These are phyloP conservation scores for Elephantulus edwardii DNA, from an alignment of 2,113 vertebrate species.

Conservation along the genomic window DNA sequence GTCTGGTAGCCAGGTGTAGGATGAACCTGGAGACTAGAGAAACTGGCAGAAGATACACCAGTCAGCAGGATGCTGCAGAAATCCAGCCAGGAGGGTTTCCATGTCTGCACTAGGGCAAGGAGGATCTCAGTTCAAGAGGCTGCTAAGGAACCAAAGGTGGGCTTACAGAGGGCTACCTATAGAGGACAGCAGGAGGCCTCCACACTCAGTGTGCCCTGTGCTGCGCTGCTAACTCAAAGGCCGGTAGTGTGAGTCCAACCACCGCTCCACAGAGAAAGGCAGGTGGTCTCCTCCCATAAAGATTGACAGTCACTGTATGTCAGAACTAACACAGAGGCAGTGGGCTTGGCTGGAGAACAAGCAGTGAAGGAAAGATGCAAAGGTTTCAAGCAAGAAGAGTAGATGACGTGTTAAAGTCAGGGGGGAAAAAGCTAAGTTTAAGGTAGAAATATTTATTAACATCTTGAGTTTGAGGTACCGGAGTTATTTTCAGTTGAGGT, in stretches of 20 bases:
- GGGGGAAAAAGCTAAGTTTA: not conserved
- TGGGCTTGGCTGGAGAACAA: not conserved
- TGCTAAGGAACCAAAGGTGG: not conserved
- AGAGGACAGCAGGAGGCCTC: too few relatives aligned
- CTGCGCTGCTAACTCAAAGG: too few relatives aligned
- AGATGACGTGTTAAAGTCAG: not conserved
- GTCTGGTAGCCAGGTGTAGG: not conserved
- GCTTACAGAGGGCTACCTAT: too few relatives aligned
- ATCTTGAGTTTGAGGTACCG: not conserved
- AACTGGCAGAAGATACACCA: not conserved
- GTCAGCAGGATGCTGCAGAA: not conserved
- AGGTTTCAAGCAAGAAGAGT: not conserved
- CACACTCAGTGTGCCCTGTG: too few relatives aligned
- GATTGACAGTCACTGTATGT: too few relatives aligned
- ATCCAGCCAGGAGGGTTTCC: not conserved
- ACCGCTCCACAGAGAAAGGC: too few relatives aligned
- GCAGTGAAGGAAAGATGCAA: fast-evolving
- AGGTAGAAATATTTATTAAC: not conserved
- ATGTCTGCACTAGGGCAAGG: not conserved
- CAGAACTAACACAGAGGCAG: too few relatives aligned
- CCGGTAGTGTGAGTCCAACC: too few relatives aligned
- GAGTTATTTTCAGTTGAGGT: not conserved
- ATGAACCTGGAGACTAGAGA: not conserved
- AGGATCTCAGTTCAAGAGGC: not conserved
- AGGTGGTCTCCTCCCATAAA: too few relatives aligned